Evolutionary conservation across 1,140 invertebrate genomes (phyloP).

Genomic region (Anastrepha ludens): DNA sequence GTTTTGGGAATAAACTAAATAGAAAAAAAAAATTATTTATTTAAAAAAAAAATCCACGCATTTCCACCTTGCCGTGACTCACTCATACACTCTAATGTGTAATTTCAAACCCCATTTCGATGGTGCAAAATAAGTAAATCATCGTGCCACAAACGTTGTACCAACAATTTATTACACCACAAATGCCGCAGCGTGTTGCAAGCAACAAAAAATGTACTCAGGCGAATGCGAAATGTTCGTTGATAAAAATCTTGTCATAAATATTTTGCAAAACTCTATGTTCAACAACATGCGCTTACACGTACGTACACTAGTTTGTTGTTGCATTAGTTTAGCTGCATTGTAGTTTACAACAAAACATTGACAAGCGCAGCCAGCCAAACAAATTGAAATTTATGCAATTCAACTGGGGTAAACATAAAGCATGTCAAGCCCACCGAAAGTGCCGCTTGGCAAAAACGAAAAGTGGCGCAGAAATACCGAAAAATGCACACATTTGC

Average conservation of each 20-base stretch:
- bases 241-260: slow-evolving; percentile 45
- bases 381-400: slow-evolving; percentile 38
- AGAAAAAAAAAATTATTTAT: too few species aligned
- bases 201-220: background rate
- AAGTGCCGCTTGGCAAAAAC: background rate
- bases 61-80: background rate
- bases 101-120: background rate
- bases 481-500: background rate
- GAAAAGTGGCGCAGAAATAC: background rate
- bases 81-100: background rate
- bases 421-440: background rate
- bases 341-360: background rate
- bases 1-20: too few species aligned
- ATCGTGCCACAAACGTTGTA: background rate
- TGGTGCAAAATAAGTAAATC: background rate
- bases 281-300: background rate
- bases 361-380: background rate
- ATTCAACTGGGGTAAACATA: slow-evolving; percentile 2
- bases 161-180: background rate
- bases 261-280: slow-evolving; percentile 25
- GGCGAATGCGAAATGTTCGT: slow-evolving; percentile 16
- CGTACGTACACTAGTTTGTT: background rate
- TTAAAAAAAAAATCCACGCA: background rate
- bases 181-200: slow-evolving; percentile 5
- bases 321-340: background rate